Evolutionary conservation across 2,113 vertebrate genomes (phyloP).

Genomic region (Coreoperca whiteheadi): DNA sequence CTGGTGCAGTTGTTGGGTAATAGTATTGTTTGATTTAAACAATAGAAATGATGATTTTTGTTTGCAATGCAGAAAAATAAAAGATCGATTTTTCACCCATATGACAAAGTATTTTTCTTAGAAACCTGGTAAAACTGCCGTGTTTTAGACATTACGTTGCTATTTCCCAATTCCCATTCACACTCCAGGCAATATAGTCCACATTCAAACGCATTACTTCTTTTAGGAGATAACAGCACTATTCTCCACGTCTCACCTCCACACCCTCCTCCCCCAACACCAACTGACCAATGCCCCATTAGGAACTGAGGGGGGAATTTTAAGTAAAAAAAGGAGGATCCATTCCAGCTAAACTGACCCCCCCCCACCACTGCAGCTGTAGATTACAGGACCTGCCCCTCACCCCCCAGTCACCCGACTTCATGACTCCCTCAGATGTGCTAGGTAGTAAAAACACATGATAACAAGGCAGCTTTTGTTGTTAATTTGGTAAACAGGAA

Average conservation of each 20-base stretch:
- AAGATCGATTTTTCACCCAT: neutral
- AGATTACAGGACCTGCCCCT: conserved; percentile 54
- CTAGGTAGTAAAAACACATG: conserved; percentile 66
- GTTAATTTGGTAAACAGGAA: conserved; percentile 72
- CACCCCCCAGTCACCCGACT: conserved; percentile 21
- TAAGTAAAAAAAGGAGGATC: conserved; percentile 38
- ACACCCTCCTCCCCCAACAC: conserved; percentile 15
- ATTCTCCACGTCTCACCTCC: neutral
- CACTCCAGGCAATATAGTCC: neutral
- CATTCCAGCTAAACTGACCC: conserved; percentile 65
- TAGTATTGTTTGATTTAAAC: conserved; percentile 18
- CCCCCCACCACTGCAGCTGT: conserved; percentile 68
- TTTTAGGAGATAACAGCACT: conserved; percentile 29
- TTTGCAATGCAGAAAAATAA: conserved; percentile 1
- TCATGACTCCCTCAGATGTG: conserved; percentile 69
- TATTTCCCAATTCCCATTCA: neutral
- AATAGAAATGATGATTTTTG: conserved; percentile 20
- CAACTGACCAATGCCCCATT: conserved; percentile 61
- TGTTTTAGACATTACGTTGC: conserved; percentile 13
- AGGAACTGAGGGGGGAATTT: conserved; percentile 38
- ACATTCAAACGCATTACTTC: conserved; percentile 23
- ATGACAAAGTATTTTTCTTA: neutral
- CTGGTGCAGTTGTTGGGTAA: neutral
- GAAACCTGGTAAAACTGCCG: neutral
- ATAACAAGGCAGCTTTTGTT: conserved; percentile 82